A percentile compares a stretch with the other conserved stretches of the same genome.
Conservation (phyloP, 2,888 invertebrate species). For the Lasioglossum pauxillum region DNA sequence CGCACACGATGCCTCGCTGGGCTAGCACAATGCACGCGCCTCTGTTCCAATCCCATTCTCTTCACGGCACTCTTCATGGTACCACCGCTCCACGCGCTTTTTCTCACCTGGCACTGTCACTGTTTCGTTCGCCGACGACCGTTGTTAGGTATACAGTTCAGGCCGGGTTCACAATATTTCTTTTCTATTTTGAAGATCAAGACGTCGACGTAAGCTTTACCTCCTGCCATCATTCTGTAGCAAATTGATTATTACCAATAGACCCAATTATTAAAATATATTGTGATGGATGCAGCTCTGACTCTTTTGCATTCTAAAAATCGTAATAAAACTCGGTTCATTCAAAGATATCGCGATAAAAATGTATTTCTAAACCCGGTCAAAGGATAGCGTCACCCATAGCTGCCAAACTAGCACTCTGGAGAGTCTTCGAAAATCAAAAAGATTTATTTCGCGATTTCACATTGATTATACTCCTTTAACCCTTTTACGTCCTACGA, state of each 20-base stretch:
- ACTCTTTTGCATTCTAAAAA: not conserved
- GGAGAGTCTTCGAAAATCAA: too few relatives aligned
- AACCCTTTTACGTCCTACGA: too few relatives aligned
- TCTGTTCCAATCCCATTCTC: slow-evolving; percentile 27
- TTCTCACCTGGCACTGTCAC: slow-evolving; percentile 20
- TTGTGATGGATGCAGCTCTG: not conserved
- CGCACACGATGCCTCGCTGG: slow-evolving; percentile 64
- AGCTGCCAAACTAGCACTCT: too few relatives aligned
- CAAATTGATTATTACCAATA: too few relatives aligned
- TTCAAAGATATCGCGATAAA: too few relatives aligned
- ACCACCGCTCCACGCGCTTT: not conserved
- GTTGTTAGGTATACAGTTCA: not conserved
- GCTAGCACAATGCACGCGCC: slow-evolving; percentile 68
- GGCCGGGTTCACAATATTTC: not conserved
- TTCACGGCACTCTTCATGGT: not conserved
- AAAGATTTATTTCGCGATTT: too few relatives aligned
- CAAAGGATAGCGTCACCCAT: too few relatives aligned
- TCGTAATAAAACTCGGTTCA: too few relatives aligned
- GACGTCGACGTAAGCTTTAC: not conserved
- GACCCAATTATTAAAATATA: too few relatives aligned
- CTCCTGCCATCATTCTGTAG: not conserved
- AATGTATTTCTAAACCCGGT: too few relatives aligned
- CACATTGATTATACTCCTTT: too few relatives aligned
- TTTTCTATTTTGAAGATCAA: not conserved
- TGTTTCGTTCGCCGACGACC: not conserved